Conservation (phyloP, 1,140 invertebrate genomes). For the Mya arenaria region DNA sequence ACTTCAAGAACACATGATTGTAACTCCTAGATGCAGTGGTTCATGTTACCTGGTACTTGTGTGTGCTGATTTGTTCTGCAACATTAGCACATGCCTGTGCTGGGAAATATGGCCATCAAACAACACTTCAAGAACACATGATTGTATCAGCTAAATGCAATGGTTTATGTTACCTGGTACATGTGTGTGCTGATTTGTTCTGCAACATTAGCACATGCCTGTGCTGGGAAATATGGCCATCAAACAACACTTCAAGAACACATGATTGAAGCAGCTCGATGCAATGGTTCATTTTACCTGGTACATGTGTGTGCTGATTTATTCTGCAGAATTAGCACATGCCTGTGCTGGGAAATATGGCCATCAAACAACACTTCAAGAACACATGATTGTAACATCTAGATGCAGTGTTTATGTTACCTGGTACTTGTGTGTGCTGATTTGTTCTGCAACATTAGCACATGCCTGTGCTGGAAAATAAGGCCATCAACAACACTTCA, state of each 20-base stretch:
- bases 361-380: neutral
- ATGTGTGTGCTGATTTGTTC: neutral
- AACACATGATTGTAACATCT: neutral
- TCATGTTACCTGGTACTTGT: too few species aligned
- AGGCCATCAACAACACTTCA: neutral
- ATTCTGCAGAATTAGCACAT: neutral
- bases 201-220: neutral
- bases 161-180: too few species aligned
- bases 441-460: conserved; percentile 6
- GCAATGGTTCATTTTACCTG: neutral
- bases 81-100: too few species aligned
- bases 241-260: neutral
- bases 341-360: neutral
- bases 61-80: too few species aligned
- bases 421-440: conserved; percentile 27
- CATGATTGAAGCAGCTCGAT: neutral
- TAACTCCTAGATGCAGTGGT: too few species aligned
- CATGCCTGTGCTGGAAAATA: conserved; percentile 45
- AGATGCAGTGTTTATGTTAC: neutral
- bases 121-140: too few species aligned
- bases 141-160: too few species aligned
- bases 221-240: conserved; percentile 1
- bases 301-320: conserved; percentile 17
- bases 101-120: too few species aligned
- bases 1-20: too few species aligned